Evolutionary conservation across 2,797 vertebrate species (phyloP).

Genomic region (Taenioides sp.): DNA sequence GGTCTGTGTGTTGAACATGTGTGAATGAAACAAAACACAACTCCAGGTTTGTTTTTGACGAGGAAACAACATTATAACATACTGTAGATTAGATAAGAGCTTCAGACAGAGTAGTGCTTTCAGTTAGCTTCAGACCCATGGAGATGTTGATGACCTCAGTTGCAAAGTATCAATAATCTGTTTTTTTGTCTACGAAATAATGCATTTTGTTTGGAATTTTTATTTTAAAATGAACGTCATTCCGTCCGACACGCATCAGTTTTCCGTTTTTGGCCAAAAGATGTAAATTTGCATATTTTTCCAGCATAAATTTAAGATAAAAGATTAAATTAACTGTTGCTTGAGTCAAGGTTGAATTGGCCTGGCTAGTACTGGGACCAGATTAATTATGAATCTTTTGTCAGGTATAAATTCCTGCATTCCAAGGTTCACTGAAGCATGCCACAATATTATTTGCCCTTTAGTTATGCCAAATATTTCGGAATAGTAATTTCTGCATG

Average conservation of each 20-base stretch:
- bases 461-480: background rate
- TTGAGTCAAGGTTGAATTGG: background rate
- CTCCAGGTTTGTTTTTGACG: too few relatives aligned
- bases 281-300: background rate
- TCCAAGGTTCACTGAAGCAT: background rate
- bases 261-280: background rate
- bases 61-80: background rate
- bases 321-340: too few relatives aligned
- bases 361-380: background rate
- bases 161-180: too few relatives aligned
- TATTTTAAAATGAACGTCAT: too few relatives aligned
- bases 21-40: too few relatives aligned
- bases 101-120: too few relatives aligned
- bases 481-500: background rate
- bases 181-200: too few relatives aligned
- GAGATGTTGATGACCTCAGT: too few relatives aligned
- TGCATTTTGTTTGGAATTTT: too few relatives aligned
- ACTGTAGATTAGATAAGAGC: background rate
- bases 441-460: background rate
- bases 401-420: background rate
- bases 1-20: too few relatives aligned
- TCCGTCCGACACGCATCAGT: background rate
- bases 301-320: too few relatives aligned
- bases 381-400: background rate
- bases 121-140: too few relatives aligned